Percentiles rank a stretch among this genome's conserved stretches.
Conservation (phyloP, 2,797 vertebrate genomes). For the Hipposideros larvatus region DNA sequence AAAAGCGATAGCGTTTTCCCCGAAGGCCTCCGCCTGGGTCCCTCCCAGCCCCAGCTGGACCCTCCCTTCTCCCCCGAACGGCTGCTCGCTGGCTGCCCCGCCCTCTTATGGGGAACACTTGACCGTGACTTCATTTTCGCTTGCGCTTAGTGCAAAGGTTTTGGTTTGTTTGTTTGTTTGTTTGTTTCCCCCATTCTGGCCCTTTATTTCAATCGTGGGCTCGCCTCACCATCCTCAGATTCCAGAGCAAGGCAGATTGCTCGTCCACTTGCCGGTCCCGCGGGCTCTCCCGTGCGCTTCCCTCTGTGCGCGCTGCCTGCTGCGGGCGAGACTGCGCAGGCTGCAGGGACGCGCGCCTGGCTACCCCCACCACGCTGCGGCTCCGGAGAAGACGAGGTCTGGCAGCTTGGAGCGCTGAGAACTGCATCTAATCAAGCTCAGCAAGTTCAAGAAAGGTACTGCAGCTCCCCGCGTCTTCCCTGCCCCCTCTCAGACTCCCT, state of each 20-base stretch:
- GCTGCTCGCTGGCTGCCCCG: background rate
- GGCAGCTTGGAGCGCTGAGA: background rate
- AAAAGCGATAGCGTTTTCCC: background rate
- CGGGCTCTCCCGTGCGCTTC: background rate
- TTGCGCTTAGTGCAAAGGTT: background rate
- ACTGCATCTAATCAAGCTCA: background rate
- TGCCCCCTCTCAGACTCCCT: background rate
- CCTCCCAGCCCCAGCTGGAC: conserved; percentile 28
- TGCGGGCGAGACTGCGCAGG: background rate
- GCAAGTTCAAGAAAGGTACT: conserved; percentile 72
- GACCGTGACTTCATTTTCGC: background rate
- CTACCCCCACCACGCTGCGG: background rate
- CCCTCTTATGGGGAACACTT: conserved; percentile 13
- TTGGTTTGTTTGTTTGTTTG: no score
- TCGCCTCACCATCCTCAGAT: background rate
- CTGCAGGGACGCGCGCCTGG: background rate
- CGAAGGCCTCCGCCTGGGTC: background rate
- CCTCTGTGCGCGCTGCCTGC: rapidly evolving
- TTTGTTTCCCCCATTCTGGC: no score
- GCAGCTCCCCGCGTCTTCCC: background rate
- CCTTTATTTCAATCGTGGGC: background rate
- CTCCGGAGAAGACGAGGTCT: background rate
- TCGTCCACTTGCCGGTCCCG: background rate
- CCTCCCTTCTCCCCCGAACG: background rate
- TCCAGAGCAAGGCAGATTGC: background rate